A percentile compares a stretch with the other conserved stretches of the same genome.
phyloP scores from a whole-genome alignment of 53 echinoderm and acorn worm genomes.

The Paracentrotus lividus region DNA sequence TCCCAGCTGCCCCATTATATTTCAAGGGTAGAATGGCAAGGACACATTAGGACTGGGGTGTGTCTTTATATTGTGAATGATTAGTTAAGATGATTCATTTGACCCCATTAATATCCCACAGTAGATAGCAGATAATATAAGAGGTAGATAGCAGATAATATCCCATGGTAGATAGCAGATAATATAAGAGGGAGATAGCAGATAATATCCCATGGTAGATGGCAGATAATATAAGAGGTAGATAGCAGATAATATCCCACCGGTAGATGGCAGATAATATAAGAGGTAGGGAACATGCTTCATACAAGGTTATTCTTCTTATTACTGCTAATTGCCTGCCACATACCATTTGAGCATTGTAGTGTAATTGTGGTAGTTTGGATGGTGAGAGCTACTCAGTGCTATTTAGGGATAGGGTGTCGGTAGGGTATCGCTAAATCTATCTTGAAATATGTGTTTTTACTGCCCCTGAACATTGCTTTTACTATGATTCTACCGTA shows the following conservation, averaged over 20 bases:
- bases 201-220: not conserved
- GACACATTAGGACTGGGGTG: not conserved
- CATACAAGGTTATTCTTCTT: not conserved
- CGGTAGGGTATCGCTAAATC: no score
- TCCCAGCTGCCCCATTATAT: not conserved
- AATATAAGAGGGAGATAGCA: no score
- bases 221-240: no score
- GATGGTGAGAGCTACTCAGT: not conserved
- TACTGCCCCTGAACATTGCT: no score
- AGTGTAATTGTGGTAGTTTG: not conserved
- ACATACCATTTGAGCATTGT: not conserved
- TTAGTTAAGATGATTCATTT: not conserved
- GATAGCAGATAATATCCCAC: not conserved
- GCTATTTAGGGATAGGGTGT: no score
- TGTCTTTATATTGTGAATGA: not conserved
- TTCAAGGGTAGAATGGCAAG: not conserved
- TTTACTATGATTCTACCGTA: no score
- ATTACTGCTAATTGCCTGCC: constrained; percentile 34
- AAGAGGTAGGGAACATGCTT: not conserved
- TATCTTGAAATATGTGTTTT: no score
- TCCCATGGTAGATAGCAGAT: not conserved
- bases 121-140: not conserved
- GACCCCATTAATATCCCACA: not conserved
- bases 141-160: no score
- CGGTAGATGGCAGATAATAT: not conserved